Evolutionary conservation across 1,140 invertebrate species (phyloP).

Genomic region (Lithobius niger): DNA sequence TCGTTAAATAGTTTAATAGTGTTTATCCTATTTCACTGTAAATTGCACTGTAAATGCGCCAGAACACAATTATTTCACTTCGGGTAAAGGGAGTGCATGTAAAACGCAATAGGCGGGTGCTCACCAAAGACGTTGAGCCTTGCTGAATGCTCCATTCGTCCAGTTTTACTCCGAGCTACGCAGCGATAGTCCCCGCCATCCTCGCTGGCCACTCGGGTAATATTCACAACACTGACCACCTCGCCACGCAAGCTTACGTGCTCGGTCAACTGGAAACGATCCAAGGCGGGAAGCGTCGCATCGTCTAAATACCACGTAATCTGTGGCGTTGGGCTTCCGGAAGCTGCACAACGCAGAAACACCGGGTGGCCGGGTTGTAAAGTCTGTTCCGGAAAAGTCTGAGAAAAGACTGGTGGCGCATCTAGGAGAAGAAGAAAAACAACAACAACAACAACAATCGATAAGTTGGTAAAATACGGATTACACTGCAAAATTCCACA

Average conservation of each 20-base stretch:
- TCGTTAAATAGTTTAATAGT: too few species aligned
- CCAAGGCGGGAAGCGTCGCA: slow-evolving; percentile 14
- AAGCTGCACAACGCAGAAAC: slow-evolving; percentile 63
- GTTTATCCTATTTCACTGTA: too few species aligned
- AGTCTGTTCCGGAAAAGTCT: slow-evolving; percentile 72
- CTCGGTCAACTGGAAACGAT: slow-evolving; percentile 21
- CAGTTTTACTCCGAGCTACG: slow-evolving; percentile 65
- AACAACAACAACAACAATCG: too few species aligned
- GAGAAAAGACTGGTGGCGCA: slow-evolving; percentile 62
- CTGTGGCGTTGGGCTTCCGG: slow-evolving; percentile 85
- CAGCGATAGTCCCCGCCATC: slow-evolving; percentile 87
- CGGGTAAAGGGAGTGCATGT: too few species aligned
- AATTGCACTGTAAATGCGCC: too few species aligned
- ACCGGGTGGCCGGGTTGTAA: slow-evolving; percentile 72
- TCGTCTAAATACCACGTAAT: slow-evolving; percentile 87
- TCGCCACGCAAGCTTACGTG: slow-evolving; percentile 26
- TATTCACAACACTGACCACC: slow-evolving; percentile 32
- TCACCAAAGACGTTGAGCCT: slow-evolving; percentile 7
- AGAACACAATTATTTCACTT: too few species aligned
- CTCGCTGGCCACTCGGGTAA: slow-evolving; percentile 57
- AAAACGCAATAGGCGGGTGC: too few species aligned
- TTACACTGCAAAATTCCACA: too few species aligned
- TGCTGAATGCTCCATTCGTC: slow-evolving; percentile 40
- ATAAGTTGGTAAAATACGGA: too few species aligned
- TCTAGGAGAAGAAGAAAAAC: slow-evolving; percentile 7